These are phyloP conservation scores for Dascyllus trimaculatus DNA, from an alignment of 2,113 vertebrate genomes.

Conservation along the genomic window DNA sequence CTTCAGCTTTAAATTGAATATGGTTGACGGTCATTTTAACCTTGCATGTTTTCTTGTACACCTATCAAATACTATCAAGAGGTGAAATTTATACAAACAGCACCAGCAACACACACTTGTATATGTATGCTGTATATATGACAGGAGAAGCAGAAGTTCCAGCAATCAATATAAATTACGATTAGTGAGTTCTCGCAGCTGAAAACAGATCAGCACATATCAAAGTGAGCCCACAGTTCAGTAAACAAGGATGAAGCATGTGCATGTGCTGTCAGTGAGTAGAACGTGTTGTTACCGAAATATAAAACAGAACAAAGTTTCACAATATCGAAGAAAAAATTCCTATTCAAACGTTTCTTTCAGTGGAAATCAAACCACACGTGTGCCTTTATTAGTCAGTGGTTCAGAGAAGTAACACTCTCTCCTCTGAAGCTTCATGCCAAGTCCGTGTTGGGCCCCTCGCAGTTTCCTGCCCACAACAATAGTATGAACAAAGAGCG, in stretches of 20 bases:
- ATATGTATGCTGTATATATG: no score
- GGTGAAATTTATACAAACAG: not conserved
- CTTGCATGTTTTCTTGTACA: no score
- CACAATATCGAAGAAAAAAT: not conserved
- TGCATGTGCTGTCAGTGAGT: not conserved
- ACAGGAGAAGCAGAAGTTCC: not conserved
- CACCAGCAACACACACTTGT: no score
- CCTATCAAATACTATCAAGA: no score
- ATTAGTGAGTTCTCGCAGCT: not conserved
- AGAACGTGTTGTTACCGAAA: not conserved
- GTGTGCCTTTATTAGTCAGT: slow-evolving; percentile 8
- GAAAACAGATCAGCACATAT: not conserved
- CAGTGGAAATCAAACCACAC: not conserved
- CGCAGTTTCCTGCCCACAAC: slow-evolving; percentile 66
- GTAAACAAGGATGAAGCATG: not conserved
- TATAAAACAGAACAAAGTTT: not conserved
- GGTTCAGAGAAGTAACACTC: slow-evolving; percentile 12
- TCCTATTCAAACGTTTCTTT: not conserved
- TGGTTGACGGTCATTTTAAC: no score
- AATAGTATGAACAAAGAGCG: slow-evolving; percentile 40
- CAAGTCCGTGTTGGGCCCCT: slow-evolving; percentile 35
- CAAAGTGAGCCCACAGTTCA: not conserved
- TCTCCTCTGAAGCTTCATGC: slow-evolving; percentile 25
- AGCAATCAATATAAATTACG: slow-evolving; percentile 18
- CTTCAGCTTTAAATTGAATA: no score